Evolutionary conservation across 2,888 invertebrate species (phyloP).

Genomic region (Nomada fucata): DNA sequence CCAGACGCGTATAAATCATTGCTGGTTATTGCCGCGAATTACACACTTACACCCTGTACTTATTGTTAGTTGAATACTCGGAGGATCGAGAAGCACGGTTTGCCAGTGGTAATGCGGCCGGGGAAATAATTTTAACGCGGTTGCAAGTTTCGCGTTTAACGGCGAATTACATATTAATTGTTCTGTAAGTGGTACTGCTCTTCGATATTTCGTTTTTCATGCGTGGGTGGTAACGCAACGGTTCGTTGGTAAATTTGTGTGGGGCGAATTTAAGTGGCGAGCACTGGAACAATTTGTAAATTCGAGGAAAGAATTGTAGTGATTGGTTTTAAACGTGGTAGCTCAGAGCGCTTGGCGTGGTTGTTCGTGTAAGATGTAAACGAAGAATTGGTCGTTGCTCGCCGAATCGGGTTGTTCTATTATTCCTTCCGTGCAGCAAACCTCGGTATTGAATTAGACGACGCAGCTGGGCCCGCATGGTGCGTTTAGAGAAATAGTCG

Average conservation of each 20-base stretch:
- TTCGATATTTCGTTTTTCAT: neutral
- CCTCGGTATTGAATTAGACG: slow-evolving; percentile 21
- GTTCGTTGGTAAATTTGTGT: neutral
- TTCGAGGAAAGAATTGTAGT: neutral
- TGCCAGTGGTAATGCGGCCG: neutral
- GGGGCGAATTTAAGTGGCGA: neutral
- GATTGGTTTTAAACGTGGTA: neutral
- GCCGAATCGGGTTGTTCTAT: slow-evolving; percentile 43
- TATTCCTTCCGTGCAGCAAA: slow-evolving; percentile 34
- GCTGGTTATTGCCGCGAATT: slow-evolving; percentile 37
- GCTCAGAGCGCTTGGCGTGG: neutral
- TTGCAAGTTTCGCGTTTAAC: neutral
- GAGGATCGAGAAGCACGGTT: slow-evolving; percentile 36
- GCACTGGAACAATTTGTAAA: neutral
- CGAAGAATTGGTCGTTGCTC: slow-evolving; percentile 11
- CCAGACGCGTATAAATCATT: slow-evolving; percentile 49
- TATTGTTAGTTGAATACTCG: slow-evolving; percentile 4
- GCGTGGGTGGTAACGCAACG: too few relatives aligned
- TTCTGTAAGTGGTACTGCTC: neutral
- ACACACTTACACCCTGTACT: slow-evolving; percentile 11
- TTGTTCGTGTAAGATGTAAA: neutral
- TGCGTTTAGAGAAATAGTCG: slow-evolving; percentile 29
- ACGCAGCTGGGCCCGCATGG: slow-evolving; percentile 65
- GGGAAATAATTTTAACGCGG: neutral
- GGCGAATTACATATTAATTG: neutral